A percentile compares a stretch with the other conserved stretches of the same genome.
Conservation (phyloP, 2,113 vertebrate genomes). For the Zosterops japonicus region DNA sequence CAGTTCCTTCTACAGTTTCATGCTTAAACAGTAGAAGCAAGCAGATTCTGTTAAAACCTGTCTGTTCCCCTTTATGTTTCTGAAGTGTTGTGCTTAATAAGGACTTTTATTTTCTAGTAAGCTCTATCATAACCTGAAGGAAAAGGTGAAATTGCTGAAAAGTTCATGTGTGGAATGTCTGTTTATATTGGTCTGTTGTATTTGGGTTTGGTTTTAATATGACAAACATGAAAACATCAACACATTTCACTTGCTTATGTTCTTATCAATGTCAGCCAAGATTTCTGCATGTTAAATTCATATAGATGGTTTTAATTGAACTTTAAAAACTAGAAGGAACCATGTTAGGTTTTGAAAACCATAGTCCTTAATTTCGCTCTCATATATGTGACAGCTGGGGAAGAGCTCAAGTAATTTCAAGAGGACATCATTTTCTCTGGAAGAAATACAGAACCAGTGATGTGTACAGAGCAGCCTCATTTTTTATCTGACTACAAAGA, state of each 20-base stretch:
- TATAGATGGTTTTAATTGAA: neutral
- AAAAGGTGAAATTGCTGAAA: neutral
- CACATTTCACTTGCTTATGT: neutral
- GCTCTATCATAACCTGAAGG: neutral
- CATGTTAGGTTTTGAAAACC: neutral
- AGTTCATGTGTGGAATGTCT: neutral
- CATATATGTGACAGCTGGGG: neutral
- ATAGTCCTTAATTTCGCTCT: neutral
- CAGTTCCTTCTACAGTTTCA: neutral
- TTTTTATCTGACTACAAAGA: constrained; percentile 42
- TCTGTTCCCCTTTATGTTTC: neutral
- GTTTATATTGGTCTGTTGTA: neutral
- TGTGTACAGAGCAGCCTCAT: neutral
- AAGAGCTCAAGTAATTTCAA: constrained; percentile 36
- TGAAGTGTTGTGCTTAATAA: neutral
- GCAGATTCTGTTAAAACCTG: neutral
- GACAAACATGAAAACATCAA: neutral
- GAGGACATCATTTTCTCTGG: constrained; percentile 15
- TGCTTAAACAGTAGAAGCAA: neutral
- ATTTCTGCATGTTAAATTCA: neutral
- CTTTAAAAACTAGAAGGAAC: neutral
- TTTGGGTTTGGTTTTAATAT: neutral
- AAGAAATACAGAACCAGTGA: constrained; percentile 18
- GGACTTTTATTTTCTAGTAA: neutral
- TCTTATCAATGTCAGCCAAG: neutral